phyloP scores from a whole-genome alignment of 2,888 invertebrate genomes.

The Xylocampa areola region DNA sequence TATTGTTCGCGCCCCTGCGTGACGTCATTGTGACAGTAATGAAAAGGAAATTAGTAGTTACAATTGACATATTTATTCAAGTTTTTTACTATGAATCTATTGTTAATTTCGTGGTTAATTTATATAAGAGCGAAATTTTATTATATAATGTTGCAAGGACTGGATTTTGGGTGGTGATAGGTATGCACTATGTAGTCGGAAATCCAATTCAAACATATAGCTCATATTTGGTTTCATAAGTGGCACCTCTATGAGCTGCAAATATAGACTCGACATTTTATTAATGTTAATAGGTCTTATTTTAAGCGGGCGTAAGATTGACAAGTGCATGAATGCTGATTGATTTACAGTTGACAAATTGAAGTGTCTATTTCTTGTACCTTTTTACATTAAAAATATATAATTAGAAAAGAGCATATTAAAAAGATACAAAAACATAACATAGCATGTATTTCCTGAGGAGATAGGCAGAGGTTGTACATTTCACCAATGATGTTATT shows the following conservation, averaged over 20 bases:
- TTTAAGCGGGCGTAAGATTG: too few relatives aligned
- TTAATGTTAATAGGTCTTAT: too few relatives aligned
- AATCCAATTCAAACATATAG: constrained; percentile 69
- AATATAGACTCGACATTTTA: too few relatives aligned
- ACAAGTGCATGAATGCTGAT: constrained; percentile 66
- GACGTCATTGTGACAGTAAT: constrained; percentile 83
- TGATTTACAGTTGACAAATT: constrained; percentile 39
- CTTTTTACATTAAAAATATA: not conserved
- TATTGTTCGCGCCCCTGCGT: constrained; percentile 80
- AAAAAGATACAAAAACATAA: too few relatives aligned
- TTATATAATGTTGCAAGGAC: constrained; percentile 44
- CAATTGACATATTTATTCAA: constrained; percentile 61
- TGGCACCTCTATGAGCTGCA: too few relatives aligned
- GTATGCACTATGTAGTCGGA: constrained; percentile 63
- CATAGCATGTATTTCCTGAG: too few relatives aligned
- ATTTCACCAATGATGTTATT: too few relatives aligned
- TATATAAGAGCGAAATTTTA: constrained; percentile 57
- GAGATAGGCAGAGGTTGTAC: too few relatives aligned
- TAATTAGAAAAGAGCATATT: too few relatives aligned
- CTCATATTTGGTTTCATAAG: too few relatives aligned
- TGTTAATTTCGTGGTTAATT: constrained; percentile 9
- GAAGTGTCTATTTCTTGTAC: not conserved
- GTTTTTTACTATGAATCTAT: constrained; percentile 48
- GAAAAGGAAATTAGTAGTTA: constrained; percentile 86
- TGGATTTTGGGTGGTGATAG: constrained; percentile 64